Percentiles rank a stretch among this genome's conserved stretches.
phyloP scores from a whole-genome alignment of 1,140 invertebrate genomes.

The Cecropterus lyciades region DNA sequence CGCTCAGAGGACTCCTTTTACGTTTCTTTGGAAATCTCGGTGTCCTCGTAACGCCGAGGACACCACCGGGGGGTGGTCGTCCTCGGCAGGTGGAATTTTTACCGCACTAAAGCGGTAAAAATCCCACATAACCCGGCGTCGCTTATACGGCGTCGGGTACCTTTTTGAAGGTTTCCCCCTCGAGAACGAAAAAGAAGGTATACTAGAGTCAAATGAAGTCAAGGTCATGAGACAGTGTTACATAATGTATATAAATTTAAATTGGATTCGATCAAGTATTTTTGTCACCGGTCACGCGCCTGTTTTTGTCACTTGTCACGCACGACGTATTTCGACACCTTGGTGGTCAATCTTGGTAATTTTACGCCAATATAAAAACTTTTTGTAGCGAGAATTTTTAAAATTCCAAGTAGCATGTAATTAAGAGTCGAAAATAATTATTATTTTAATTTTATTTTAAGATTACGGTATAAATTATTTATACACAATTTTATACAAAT shows the following conservation, averaged over 20 bases:
- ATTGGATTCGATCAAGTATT: conserved; percentile 9
- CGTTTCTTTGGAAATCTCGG: too few species aligned
- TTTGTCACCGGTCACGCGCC: conserved; percentile 12
- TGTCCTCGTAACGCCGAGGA: too few species aligned
- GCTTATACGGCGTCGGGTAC: too few species aligned
- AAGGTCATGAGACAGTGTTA: background rate
- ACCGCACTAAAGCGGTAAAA: too few species aligned
- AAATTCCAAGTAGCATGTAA: background rate
- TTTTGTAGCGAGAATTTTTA: background rate
- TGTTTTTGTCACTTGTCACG: conserved; percentile 17
- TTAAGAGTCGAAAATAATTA: background rate
- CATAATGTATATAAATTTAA: background rate
- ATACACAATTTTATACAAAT: too few species aligned
- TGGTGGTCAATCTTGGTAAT: conserved; percentile 25
- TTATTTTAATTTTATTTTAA: background rate
- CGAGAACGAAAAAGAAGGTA: too few species aligned
- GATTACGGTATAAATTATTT: background rate
- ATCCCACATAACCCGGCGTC: too few species aligned
- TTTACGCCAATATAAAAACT: conserved; percentile 23
- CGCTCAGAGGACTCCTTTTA: too few species aligned
- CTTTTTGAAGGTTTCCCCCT: too few species aligned
- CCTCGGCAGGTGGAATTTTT: too few species aligned
- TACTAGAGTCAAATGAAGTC: too few species aligned
- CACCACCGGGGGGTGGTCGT: too few species aligned
- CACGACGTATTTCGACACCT: background rate